Percentiles rank a stretch among this genome's conserved stretches.
phyloP scores from a whole-genome alignment of 2,888 invertebrate genomes.

The Cepaea hortensis region DNA sequence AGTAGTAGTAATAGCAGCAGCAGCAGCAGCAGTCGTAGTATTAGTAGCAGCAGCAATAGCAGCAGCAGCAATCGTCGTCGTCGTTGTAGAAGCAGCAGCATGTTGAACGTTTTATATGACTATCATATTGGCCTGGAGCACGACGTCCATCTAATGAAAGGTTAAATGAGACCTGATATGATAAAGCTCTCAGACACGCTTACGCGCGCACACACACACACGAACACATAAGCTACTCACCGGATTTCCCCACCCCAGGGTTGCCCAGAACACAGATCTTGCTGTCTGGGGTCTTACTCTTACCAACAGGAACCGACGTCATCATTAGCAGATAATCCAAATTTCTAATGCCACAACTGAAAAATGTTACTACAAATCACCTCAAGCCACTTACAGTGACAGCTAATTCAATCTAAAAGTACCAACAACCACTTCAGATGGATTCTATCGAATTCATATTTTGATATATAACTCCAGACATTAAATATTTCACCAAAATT shows the following conservation, averaged over 20 bases:
- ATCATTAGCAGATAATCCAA: neutral
- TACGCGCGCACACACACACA: neutral
- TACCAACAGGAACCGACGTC: slow-evolving; percentile 8
- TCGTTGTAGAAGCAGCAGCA: neutral
- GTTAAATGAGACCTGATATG: too few species aligned
- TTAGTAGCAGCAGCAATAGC: neutral
- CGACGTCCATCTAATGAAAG: too few species aligned
- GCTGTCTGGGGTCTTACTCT: slow-evolving; percentile 20
- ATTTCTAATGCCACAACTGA: neutral
- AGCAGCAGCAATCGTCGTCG: neutral
- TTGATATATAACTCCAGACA: neutral
- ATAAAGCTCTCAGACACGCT: too few species aligned
- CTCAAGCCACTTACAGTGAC: neutral
- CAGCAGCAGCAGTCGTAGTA: neutral
- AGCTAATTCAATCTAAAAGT: neutral
- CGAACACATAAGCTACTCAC: neutral
- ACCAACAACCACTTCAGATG: neutral
- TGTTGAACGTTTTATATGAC: too few species aligned
- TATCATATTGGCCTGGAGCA: too few species aligned
- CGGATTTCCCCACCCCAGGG: slow-evolving; percentile 34
- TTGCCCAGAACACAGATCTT: slow-evolving; percentile 38
- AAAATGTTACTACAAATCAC: neutral
- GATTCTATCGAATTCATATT: neutral
- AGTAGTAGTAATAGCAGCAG: neutral
- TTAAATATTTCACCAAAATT: neutral